phyloP scores from a whole-genome alignment of 2,113 vertebrate genomes.

The Orycteropus afer region DNA sequence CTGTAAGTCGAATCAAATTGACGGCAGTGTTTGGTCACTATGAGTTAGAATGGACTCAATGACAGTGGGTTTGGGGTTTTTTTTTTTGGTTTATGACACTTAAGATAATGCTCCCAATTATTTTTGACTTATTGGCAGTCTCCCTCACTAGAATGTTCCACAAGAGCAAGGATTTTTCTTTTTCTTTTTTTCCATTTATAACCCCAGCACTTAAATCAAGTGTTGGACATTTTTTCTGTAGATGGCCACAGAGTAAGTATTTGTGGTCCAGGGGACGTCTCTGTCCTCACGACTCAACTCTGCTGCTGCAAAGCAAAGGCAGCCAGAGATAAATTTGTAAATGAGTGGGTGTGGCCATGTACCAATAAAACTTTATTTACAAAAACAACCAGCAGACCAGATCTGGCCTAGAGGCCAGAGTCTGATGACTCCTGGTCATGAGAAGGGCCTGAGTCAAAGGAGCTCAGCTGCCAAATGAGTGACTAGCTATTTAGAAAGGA shows the following conservation, averaged over 20 bases:
- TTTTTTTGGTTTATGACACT: no score
- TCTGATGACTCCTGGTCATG: background rate
- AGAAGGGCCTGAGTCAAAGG: background rate
- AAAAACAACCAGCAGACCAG: background rate
- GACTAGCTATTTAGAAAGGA: no score
- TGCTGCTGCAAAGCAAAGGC: fast-evolving
- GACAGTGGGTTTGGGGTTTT: no score
- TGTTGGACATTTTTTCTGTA: background rate
- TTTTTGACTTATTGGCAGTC: background rate
- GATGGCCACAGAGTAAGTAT: no score
- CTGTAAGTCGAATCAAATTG: no score
- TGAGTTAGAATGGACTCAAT: no score
- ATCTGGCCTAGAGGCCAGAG: background rate
- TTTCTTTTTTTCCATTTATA: no score
- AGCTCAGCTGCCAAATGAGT: no score
- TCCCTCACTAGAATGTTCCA: background rate
- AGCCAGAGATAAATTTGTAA: background rate
- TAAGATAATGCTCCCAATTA: background rate
- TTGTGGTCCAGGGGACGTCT: background rate
- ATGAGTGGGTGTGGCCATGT: background rate
- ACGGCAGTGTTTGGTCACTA: no score
- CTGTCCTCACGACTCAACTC: background rate
- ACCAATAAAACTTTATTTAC: background rate
- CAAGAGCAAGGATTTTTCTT: background rate
- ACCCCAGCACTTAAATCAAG: background rate